Evolutionary conservation across 53 echinoderm and acorn worm species (phyloP), one percentile per base, ranked within the genome.

Genomic region (Apostichopus leukothele): DNA sequence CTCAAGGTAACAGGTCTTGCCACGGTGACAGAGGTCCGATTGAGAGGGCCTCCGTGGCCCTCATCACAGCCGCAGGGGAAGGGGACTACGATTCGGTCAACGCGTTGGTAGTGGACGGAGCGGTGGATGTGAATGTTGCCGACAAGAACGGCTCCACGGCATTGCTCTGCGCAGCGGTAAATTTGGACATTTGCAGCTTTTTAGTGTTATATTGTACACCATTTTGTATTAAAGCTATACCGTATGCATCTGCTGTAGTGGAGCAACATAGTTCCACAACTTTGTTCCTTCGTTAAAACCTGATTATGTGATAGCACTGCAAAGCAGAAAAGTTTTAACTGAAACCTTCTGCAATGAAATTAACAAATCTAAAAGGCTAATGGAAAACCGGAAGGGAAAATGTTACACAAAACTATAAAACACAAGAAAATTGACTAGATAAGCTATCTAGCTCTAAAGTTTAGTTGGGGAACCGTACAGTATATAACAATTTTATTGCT

Each of bases 141-240:
- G 98, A 98, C 75, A 96, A 87, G 39, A 68, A 92, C 13, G 95
- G 98, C 23, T 91, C 95, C 67, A 91, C 89, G 14, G 89, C 94
- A 50, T 92, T 98, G 20, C 91, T 98, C 1, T 93, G 94, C 16
- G 95, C 95, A 26, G 92, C 98, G 23, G 98, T 98, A 95, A 95
- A 91, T 87, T 39, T 39, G 39, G 7, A 74, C 10, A 10, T 10
- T 57, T 21, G 14, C 74, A 74, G 20, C 14, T 74, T 21, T 13
- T 7, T 0, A 74, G 68, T 67, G n/a, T 39, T 4, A 67, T 3
- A 67, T 16, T 67, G 68, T 67, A 16, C 68, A 67, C 68, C 13
- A 67, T 67, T 67, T 67, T n/a, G n/a, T 67, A 39, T 39, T 39
- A 39, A 39, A 39, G 39, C 39, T 39, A 39, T 39, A 39, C 4